These are phyloP conservation scores for Cynaeus angustus DNA, from an alignment of 2,888 invertebrate species.

Conservation along the genomic window DNA sequence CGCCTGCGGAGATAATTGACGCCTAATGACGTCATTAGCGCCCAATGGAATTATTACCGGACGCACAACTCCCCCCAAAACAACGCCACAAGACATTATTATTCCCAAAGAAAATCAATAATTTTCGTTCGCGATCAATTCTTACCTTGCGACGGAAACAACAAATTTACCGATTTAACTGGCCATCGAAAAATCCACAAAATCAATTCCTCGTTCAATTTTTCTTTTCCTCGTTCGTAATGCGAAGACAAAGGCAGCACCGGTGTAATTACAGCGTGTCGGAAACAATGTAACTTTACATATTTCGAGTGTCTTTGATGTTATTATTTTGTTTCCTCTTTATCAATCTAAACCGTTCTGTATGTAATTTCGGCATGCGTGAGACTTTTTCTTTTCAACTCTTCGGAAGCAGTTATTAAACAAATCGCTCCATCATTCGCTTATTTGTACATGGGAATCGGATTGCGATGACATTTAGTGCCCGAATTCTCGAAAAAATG, in stretches of 20 bases:
- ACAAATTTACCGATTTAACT: too few species aligned
- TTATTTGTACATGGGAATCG: conserved; percentile 13
- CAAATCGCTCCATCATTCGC: conserved; percentile 39
- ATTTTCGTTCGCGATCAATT: too few species aligned
- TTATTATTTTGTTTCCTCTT: conserved; percentile 62
- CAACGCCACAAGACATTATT: not conserved
- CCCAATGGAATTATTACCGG: not conserved
- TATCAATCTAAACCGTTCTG: conserved; percentile 62
- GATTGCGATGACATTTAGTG: not conserved
- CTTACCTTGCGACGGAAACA: too few species aligned
- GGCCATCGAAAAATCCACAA: not conserved
- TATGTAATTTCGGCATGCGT: conserved; percentile 60
- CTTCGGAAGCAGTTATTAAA: conserved; percentile 41
- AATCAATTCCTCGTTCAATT: conserved; percentile 2
- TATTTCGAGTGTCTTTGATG: conserved; percentile 60
- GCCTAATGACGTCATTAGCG: conserved; percentile 23
- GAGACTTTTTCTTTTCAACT: conserved; percentile 53
- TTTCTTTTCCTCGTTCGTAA: not conserved
- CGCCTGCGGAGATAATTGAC: conserved; percentile 37
- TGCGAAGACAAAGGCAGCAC: conserved; percentile 16
- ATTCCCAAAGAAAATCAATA: not conserved
- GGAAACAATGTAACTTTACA: conserved; percentile 56
- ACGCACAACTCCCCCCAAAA: not conserved
- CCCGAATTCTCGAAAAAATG: not conserved
- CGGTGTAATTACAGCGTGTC: conserved; percentile 25